Evolutionary conservation across 2,797 vertebrate species (phyloP), one percentile per base, ranked within the genome.

Genomic region (Sebastolobus altivelis): DNA sequence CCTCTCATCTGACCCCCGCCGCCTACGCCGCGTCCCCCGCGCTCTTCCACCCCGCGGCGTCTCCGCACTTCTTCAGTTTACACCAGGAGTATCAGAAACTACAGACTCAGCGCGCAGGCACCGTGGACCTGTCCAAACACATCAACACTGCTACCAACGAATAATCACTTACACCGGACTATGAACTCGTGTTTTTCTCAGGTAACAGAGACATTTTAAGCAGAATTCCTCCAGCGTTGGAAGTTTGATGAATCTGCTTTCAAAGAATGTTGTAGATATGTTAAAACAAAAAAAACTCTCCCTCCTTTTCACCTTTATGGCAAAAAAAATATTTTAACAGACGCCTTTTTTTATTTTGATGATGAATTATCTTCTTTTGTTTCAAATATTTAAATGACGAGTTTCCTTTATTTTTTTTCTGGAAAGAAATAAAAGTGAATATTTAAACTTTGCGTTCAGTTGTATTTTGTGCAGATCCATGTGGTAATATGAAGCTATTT

Each of bases 81-180:
- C 95, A 95, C 54, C 94, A 94, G 82, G 94, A 95, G 72, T 95
- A 94, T 63, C 95, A 95, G 77, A 95, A 95, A 82, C n/a, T 94
- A 65, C 94, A 94, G 75, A 93, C 88, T 79, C 90, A 91, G 69
- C 92, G 91, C 5, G 43, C 49, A n/a, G 81, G 80, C 72, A 61
- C 74, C 80, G 81, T 66, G 25, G 93, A 94, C 13, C 84, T 90
- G 75, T 29, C 29, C 68, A 94, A 91, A 89, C 94, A 90, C 79
- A 82, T 85, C 52, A 74, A 75, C 73, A 31, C 72, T 13, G 89
- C 69, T 7, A 66, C 49, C 56, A 77, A 60, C 35, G 86, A 90
- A 65, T 90, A 85, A 82, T 6, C 33, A 6, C 20, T 9, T 3
- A 1, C 20, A 59, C 0, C 43, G 60, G 80, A 90, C 87, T 81